Evolutionary conservation across 2,888 invertebrate genomes (phyloP), one percentile per base, ranked within the genome.

Genomic region (Nemoura dubitans): DNA sequence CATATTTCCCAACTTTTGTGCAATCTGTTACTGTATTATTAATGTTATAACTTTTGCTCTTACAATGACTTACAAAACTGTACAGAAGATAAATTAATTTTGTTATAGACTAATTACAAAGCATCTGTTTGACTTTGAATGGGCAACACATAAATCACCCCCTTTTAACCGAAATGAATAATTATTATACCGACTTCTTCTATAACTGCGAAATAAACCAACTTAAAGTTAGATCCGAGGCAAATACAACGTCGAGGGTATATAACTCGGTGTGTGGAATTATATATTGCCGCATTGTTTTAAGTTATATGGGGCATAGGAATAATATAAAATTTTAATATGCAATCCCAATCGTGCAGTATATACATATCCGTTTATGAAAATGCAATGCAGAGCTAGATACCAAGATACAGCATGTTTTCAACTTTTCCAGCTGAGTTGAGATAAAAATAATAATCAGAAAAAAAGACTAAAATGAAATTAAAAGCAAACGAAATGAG

Each of bases 401-500:
- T 42, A 83, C 25, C 26, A 21, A 16, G 83, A 83, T 83, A 83
- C 43, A 36, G 42, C 83, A 83, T 30, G 83, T 42, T 83, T 83
- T 42, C 27, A 83, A 42, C 26, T 83, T 83, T 83, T 83, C 83
- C 42, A 30, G 30, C 42, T 42, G 26, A 83, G 42, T 26, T 42
- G 83, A 83, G 83, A 83, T 83, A 83, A 83, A 42, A 83, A 83
- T 78, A 78, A 78, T 78, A 78, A 78, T 78, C 26, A 83, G 30
- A 85, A 85, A 81, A 87, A 82, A 87, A 81, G 27, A 28, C 76
- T 59, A 85, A 83, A 85, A 80, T 87, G 87, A 87, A 87, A 87
- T 87, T 87, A 87, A 87, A 87, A 87, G 85, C 85, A 87, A 87
- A 87, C 87, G 85, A 85, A 85, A 82, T 87, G 85, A 83, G 85